Percentiles rank a stretch among this genome's conserved stretches.
phyloP scores from a whole-genome alignment of 1,140 invertebrate species.

The Panagrolaimus sp. region DNA sequence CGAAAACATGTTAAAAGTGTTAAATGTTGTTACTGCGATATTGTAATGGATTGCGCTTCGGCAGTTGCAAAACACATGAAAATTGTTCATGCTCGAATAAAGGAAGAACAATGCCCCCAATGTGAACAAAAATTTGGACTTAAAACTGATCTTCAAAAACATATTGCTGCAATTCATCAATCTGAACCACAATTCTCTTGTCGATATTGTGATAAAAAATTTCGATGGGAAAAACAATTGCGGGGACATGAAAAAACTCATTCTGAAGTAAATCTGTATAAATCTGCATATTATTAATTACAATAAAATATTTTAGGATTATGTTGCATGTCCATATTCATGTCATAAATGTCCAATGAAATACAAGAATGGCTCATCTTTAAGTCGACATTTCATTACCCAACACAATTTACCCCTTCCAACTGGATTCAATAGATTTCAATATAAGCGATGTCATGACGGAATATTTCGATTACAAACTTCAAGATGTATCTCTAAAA shows the following conservation, averaged over 20 bases:
- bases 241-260: conserved; percentile 34
- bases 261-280: background rate
- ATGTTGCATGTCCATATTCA: conserved; percentile 32
- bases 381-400: conserved; percentile 35
- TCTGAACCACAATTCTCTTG: conserved; percentile 26
- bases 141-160: conserved; percentile 38
- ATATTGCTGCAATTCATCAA: conserved; percentile 32
- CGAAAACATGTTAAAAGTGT: conserved; percentile 33
- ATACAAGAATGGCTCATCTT: conserved; percentile 34
- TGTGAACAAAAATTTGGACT: conserved; percentile 33
- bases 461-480: conserved; percentile 41
- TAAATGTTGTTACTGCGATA: conserved; percentile 34
- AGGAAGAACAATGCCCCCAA: conserved; percentile 26
- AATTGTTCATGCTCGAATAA: conserved; percentile 34
- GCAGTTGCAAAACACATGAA: conserved; percentile 36
- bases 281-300: background rate
- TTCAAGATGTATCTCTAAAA: conserved; percentile 21
- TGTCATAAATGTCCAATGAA: conserved; percentile 42
- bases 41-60: conserved; percentile 26
- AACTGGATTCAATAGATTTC: conserved; percentile 43
- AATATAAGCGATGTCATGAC: conserved; percentile 48
- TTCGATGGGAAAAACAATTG: conserved; percentile 43
- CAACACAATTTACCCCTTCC: conserved; percentile 38
- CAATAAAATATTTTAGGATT: conserved; percentile 19
- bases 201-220: conserved; percentile 32